phyloP scores from a whole-genome alignment of 2,113 vertebrate genomes.

The Andinoacara biseriatus region DNA sequence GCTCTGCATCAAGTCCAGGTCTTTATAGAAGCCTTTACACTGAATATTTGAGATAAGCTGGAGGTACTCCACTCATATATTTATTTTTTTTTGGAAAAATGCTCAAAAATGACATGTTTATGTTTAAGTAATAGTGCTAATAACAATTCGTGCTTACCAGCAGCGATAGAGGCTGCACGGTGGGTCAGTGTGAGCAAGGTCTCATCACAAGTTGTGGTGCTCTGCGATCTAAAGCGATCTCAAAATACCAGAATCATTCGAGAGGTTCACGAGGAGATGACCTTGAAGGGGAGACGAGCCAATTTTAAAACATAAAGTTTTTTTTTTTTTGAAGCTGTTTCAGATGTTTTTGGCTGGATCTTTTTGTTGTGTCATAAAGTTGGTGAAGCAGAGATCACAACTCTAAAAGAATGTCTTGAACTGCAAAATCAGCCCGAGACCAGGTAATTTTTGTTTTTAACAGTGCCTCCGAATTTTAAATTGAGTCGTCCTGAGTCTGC shows the following conservation, averaged over 20 bases:
- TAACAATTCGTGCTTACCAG: too few species aligned
- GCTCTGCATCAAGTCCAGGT: too few species aligned
- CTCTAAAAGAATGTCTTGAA: background rate
- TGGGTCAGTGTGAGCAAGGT: background rate
- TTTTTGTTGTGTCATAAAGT: background rate
- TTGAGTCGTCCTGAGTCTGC: background rate
- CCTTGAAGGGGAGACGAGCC: background rate
- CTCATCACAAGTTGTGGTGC: background rate
- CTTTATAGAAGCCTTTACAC: too few species aligned
- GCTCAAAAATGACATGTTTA: too few species aligned
- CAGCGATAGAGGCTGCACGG: too few species aligned
- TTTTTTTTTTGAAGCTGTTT: background rate
- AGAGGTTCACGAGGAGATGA: background rate
- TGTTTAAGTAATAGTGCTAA: too few species aligned
- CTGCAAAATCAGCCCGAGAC: background rate
- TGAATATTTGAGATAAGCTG: too few species aligned
- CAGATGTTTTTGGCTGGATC: background rate
- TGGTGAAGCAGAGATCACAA: background rate
- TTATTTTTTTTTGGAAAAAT: too few species aligned
- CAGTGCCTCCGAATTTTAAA: background rate
- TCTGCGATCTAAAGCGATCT: background rate
- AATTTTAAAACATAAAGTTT: too few species aligned
- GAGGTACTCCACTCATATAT: too few species aligned
- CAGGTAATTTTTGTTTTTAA: fast-evolving
- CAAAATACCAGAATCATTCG: background rate